Evolutionary conservation across 2,113 vertebrate species (phyloP).

Genomic region (Nannobrachium achirus): DNA sequence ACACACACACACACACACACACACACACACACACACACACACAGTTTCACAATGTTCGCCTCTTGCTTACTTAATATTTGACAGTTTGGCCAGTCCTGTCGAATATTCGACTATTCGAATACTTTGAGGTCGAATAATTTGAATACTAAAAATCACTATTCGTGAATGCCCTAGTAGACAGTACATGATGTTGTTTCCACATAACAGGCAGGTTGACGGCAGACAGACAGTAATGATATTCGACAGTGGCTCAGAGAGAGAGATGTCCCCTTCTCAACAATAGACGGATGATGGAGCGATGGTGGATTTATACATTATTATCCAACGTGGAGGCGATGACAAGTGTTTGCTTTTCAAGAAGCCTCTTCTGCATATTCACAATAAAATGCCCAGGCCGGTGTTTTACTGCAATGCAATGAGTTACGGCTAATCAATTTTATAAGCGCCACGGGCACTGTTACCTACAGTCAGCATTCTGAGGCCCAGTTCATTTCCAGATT

Average conservation of each 20-base stretch:
- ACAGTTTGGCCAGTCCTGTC: too few species aligned
- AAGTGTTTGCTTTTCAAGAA: constrained; percentile 61
- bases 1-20: too few species aligned
- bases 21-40: too few species aligned
- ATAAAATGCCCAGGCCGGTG: constrained; percentile 46
- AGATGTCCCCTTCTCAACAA: not conserved
- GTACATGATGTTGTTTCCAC: too few species aligned
- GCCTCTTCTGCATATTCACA: constrained; percentile 59
- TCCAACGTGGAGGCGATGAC: constrained; percentile 58
- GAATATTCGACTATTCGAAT: too few species aligned
- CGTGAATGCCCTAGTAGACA: too few species aligned
- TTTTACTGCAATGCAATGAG: constrained; percentile 69
- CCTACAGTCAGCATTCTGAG: constrained; percentile 71
- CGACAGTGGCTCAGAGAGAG: constrained; percentile 12
- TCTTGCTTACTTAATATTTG: too few species aligned
- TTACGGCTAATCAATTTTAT: constrained; percentile 71
- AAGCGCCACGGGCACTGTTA: constrained; percentile 50
- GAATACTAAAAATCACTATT: too few species aligned
- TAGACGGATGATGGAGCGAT: constrained; percentile 38
- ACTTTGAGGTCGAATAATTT: too few species aligned
- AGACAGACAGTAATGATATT: constrained; percentile 28
- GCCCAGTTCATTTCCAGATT: constrained; percentile 69
- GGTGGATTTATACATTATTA: constrained; percentile 48
- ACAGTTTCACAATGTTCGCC: too few species aligned
- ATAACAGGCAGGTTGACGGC: not conserved